A percentile compares a stretch with the other conserved stretches of the same genome.
Conservation (phyloP, 2,797 vertebrate species). For the Takifugu rubripes region DNA sequence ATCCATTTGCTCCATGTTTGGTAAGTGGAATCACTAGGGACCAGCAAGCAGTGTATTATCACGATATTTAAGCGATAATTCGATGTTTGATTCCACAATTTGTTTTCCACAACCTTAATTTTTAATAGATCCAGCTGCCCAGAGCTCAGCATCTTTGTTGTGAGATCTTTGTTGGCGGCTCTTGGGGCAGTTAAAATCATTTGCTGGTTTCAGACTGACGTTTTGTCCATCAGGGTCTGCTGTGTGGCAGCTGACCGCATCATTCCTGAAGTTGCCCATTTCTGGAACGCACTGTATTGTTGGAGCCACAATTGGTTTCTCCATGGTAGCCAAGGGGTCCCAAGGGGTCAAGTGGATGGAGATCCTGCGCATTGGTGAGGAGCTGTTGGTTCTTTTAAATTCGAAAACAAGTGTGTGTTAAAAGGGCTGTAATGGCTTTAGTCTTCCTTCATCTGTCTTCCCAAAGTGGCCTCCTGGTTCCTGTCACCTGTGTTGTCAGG, state of each 20-base stretch:
- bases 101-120: too few species aligned
- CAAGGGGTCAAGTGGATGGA: conserved; percentile 91
- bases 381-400: not conserved
- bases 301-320: conserved; percentile 95
- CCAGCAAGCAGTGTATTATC: too few species aligned
- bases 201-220: conserved; percentile 1
- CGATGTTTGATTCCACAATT: too few species aligned
- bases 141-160: too few species aligned
- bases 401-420: not conserved
- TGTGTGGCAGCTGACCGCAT: conserved; percentile 92
- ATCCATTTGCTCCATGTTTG: conserved; percentile 91
- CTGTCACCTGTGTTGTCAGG: conserved; percentile 93
- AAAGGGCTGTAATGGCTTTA: not conserved
- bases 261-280: conserved; percentile 94
- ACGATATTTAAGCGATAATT: too few species aligned
- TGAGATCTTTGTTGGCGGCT: too few species aligned
- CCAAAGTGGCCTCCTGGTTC: conserved; percentile 93
- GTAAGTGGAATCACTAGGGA: conserved; percentile 64
- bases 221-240: conserved; percentile 83
- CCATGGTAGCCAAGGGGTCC: conserved; percentile 87
- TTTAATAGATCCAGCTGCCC: too few species aligned
- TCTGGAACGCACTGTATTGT: conserved; percentile 98
- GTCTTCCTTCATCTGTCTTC: conserved; percentile 12
- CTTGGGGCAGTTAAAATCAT: not conserved
- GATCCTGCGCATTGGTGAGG: conserved; percentile 88